Evolutionary conservation across 2,113 vertebrate genomes (phyloP).

Genomic region (Halichoeres trimaculatus): DNA sequence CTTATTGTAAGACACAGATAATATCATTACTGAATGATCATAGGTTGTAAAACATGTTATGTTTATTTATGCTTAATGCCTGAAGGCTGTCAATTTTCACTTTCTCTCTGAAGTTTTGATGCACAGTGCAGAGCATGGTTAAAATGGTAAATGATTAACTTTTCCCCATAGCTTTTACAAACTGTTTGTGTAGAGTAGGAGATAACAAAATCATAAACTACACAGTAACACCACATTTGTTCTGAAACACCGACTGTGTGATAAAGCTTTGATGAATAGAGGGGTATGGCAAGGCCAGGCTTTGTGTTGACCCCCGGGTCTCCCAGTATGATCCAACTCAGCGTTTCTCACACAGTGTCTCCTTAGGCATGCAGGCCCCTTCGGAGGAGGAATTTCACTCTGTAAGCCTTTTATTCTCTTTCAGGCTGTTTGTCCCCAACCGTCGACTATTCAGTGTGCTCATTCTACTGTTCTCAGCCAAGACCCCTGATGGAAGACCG

Average conservation of each 20-base stretch:
- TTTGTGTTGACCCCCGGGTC: slow-evolving; percentile 45
- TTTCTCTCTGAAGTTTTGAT: not conserved
- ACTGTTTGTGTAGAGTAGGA: slow-evolving; percentile 19
- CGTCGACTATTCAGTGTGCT: slow-evolving; percentile 69
- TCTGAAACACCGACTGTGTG: slow-evolving; percentile 22
- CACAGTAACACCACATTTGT: slow-evolving; percentile 1
- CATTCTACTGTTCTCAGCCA: slow-evolving; percentile 59
- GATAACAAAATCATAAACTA: slow-evolving; percentile 40
- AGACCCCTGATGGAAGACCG: slow-evolving; percentile 45
- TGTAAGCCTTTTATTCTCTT: slow-evolving; percentile 74
- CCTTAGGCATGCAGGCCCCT: slow-evolving; percentile 69
- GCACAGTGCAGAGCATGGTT: slow-evolving; percentile 1
- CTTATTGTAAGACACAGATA: not conserved
- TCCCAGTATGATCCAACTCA: slow-evolving; percentile 59
- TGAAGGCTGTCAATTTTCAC: not conserved
- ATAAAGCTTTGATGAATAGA: slow-evolving; percentile 42
- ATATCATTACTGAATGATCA: not conserved
- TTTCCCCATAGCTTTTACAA: slow-evolving; percentile 3
- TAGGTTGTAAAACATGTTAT: not conserved
- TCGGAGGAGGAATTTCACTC: slow-evolving; percentile 57
- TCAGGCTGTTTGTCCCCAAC: slow-evolving; percentile 63
- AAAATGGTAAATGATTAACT: slow-evolving; percentile 34
- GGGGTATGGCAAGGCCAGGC: slow-evolving; percentile 23
- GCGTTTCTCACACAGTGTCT: slow-evolving; percentile 67
- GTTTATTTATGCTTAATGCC: not conserved